Percentiles rank a stretch among this genome's conserved stretches.
These are phyloP conservation scores for Coreius guichenoti DNA, from an alignment of 2,797 vertebrate species.

Conservation along the genomic window DNA sequence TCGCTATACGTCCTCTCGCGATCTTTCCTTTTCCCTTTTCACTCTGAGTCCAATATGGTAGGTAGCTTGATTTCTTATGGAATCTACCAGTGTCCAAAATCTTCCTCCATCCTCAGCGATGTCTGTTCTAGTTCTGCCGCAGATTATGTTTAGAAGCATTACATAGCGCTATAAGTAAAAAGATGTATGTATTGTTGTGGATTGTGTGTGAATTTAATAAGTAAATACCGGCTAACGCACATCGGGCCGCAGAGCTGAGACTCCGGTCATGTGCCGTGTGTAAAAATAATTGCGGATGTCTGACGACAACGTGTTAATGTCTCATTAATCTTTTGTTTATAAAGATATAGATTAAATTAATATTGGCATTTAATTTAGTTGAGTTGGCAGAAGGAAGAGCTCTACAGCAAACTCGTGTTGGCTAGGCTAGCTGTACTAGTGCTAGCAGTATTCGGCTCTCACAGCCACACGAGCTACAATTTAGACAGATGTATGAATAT, in stretches of 20 bases:
- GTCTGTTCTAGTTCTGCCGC: not conserved
- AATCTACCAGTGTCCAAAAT: constrained; percentile 59
- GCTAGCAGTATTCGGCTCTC: not conserved
- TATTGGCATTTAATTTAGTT: no score
- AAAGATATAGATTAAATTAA: not conserved
- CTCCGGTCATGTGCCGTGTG: not conserved
- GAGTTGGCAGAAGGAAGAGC: no score
- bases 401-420: not conserved
- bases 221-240: constrained; percentile 92
- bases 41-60: constrained; percentile 84
- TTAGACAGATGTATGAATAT: not conserved
- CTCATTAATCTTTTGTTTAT: not conserved
- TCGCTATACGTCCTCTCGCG: constrained; percentile 76
- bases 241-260: constrained; percentile 86
- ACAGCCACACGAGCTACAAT: not conserved
- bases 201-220: constrained; percentile 61
- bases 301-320: not conserved
- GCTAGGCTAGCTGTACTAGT: not conserved
- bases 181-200: not conserved
- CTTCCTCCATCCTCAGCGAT: constrained; percentile 68
- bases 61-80: constrained; percentile 67
- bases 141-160: not conserved
- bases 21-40: constrained; percentile 85
- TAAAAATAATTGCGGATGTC: not conserved
- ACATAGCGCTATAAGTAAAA: not conserved